Conservation (phyloP, 2,888 invertebrate genomes). For the Charanyca ferruginea region DNA sequence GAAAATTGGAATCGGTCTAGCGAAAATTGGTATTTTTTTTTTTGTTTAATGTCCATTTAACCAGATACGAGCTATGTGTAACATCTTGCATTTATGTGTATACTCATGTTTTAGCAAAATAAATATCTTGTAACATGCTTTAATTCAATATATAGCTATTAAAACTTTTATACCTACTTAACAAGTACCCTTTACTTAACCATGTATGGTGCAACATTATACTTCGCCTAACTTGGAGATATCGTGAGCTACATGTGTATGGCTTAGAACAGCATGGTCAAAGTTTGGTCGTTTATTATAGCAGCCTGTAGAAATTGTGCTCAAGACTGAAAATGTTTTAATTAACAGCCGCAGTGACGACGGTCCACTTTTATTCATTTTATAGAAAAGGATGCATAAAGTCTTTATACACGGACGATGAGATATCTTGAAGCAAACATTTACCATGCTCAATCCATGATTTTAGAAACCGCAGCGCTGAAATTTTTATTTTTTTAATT, state of each 20-base stretch:
- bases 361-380: not conserved
- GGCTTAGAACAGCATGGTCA: constrained; percentile 41
- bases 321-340: constrained; percentile 27
- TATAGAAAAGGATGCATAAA: too few relatives aligned
- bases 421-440: too few relatives aligned
- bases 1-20: too few relatives aligned
- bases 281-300: constrained; percentile 50
- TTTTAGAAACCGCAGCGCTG: too few relatives aligned
- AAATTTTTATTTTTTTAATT: too few relatives aligned
- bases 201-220: constrained; percentile 29
- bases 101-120: too few relatives aligned
- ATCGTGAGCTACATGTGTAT: constrained; percentile 23
- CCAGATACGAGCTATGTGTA: too few relatives aligned
- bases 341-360: not conserved
- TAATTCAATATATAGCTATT: too few relatives aligned
- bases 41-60: too few relatives aligned
- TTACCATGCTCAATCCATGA: too few relatives aligned
- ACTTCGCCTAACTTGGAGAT: constrained; percentile 20
- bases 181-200: constrained; percentile 2
- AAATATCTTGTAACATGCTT: not conserved
- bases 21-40: not conserved
- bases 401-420: too few relatives aligned
- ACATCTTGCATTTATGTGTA: too few relatives aligned
- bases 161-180: not conserved
- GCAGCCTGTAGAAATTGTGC: constrained; percentile 20